Evolutionary conservation across 2,113 vertebrate genomes (phyloP).

Genomic region (Axis porcinus): DNA sequence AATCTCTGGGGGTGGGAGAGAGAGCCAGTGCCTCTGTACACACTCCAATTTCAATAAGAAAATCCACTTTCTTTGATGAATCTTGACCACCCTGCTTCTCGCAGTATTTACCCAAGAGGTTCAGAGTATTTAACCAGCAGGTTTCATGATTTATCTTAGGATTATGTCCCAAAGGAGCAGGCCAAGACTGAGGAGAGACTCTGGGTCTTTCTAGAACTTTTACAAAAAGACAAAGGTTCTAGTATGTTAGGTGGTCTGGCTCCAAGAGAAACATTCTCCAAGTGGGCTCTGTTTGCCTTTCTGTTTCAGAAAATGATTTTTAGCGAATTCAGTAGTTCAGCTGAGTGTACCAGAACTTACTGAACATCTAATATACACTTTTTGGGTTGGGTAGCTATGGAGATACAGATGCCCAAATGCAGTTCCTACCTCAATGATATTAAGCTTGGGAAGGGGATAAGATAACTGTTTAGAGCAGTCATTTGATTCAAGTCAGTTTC

Average conservation of each 20-base stretch:
- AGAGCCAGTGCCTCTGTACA: neutral
- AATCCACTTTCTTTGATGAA: neutral
- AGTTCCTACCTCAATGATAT: neutral
- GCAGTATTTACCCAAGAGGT: neutral
- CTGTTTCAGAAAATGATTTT: neutral
- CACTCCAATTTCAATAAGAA: neutral
- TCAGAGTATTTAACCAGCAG: neutral
- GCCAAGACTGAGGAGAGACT: neutral
- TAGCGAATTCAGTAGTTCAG: neutral
- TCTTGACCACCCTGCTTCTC: neutral
- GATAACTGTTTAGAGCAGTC: neutral
- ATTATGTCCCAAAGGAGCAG: neutral
- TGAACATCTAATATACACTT: rapidly evolving
- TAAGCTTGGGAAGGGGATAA: neutral
- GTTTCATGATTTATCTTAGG: neutral
- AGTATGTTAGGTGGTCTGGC: neutral
- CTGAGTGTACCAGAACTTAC: neutral
- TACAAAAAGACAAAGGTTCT: neutral
- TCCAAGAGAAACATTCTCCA: neutral
- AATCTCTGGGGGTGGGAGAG: neutral
- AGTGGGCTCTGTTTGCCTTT: neutral
- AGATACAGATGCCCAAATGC: neutral
- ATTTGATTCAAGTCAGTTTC: neutral
- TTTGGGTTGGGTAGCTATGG: neutral
- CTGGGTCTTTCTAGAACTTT: neutral